phyloP scores from a whole-genome alignment of 2,888 invertebrate species.

The Busseola fusca region DNA sequence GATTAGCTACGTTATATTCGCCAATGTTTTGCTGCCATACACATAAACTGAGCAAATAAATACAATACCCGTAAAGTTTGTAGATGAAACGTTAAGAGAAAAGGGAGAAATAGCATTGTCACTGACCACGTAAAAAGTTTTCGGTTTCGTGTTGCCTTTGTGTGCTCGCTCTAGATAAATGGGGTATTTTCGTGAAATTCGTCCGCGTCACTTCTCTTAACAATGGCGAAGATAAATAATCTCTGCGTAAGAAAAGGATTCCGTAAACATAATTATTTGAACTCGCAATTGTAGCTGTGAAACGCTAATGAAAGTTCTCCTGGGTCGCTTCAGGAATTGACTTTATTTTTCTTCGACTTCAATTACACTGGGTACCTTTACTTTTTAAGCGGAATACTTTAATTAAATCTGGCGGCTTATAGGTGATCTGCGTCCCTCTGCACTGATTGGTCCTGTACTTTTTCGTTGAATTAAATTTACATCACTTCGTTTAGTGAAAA shows the following conservation, averaged over 20 bases:
- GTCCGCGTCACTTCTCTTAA: conserved; percentile 87
- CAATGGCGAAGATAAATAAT: conserved; percentile 88
- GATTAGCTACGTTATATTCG: conserved; percentile 66
- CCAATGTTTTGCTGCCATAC: conserved; percentile 65
- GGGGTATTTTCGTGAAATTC: conserved; percentile 88
- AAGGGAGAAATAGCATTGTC: conserved; percentile 85
- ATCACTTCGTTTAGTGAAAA: conserved; percentile 15
- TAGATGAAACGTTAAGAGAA: conserved; percentile 85
- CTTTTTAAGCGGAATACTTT: conserved; percentile 80
- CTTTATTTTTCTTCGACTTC: conserved; percentile 79
- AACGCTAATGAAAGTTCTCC: conserved; percentile 85
- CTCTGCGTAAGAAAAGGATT: conserved; percentile 88
- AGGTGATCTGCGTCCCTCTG: conserved; percentile 64
- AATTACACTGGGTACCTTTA: conserved; percentile 78
- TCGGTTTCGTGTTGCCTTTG: conserved; percentile 87
- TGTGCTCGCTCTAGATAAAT: conserved; percentile 86
- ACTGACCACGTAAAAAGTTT: conserved; percentile 89
- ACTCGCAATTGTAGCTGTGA: conserved; percentile 87
- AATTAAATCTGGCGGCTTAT: conserved; percentile 81
- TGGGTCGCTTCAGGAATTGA: conserved; percentile 80
- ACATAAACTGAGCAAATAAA: conserved; percentile 71
- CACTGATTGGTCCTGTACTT: conserved; percentile 59
- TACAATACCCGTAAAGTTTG: conserved; percentile 78
- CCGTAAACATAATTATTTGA: conserved; percentile 88
- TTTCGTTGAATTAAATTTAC: conserved; percentile 65